Conservation (phyloP, 35 echinoderm and acorn worm genomes). For the Patiria miniata region DNA sequence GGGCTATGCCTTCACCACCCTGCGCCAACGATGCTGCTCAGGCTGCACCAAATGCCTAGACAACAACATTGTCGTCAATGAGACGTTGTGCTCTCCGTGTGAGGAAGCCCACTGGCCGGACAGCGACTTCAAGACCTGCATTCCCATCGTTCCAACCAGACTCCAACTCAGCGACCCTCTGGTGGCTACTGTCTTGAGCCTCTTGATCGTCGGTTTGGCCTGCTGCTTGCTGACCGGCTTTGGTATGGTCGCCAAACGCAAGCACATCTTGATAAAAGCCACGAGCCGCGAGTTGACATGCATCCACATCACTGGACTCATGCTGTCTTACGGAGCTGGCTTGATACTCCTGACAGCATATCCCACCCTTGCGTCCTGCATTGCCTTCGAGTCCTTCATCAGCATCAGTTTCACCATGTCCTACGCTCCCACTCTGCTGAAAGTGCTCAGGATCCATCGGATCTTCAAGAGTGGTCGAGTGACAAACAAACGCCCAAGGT, state of each 20-base stretch:
- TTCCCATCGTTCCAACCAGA: not conserved
- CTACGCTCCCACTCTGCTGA: slow-evolving; percentile 37
- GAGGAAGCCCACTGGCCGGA: not conserved
- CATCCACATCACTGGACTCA: slow-evolving; percentile 32
- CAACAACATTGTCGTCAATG: slow-evolving; percentile 13
- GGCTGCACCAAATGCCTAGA: slow-evolving; percentile 20
- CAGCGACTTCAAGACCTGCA: not conserved
- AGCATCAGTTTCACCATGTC: slow-evolving; percentile 12
- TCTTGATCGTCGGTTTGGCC: not conserved
- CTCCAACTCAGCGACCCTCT: not conserved
- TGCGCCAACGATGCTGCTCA: slow-evolving; percentile 38
- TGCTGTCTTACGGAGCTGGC: not conserved
- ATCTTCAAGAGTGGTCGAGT: slow-evolving; percentile 43
- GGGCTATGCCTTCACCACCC: slow-evolving; percentile 6
- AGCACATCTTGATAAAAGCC: slow-evolving; percentile 32
- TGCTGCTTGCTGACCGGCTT: not conserved
- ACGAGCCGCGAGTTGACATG: slow-evolving; percentile 46
- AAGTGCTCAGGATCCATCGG: slow-evolving; percentile 46
- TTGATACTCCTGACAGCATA: not conserved
- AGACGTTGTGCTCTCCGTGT: not conserved
- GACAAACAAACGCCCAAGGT: slow-evolving; percentile 31
- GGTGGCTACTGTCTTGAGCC: not conserved
- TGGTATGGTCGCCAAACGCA: slow-evolving; percentile 5
- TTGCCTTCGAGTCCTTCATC: not conserved
- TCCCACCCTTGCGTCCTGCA: not conserved